Evolutionary conservation across 2,888 invertebrate genomes (phyloP).

Genomic region (Orchesella flavescens): DNA sequence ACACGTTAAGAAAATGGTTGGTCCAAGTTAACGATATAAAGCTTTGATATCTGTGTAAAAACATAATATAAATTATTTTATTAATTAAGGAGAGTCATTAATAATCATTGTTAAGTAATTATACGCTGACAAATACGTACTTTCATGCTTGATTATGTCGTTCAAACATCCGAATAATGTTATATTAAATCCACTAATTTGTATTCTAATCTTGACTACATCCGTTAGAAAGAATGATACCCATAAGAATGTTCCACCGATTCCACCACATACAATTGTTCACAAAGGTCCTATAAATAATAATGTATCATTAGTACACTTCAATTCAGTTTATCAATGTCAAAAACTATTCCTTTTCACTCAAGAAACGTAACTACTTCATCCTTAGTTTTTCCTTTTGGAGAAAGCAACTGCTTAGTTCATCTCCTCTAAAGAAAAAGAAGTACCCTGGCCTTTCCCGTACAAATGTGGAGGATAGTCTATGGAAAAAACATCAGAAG

Average conservation of each 20-base stretch:
- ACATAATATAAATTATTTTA: neutral
- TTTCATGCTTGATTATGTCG: slow-evolving; percentile 84
- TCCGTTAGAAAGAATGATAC: slow-evolving; percentile 94
- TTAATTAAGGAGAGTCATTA: neutral
- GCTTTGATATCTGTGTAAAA: slow-evolving; percentile 79
- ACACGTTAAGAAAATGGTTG: slow-evolving; percentile 93
- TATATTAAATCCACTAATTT: slow-evolving; percentile 81
- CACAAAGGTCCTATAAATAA: slow-evolving; percentile 77
- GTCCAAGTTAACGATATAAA: slow-evolving; percentile 95
- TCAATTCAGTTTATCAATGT: too few relatives aligned
- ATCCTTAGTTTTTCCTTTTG: slow-evolving; percentile 77
- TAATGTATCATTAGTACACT: too few relatives aligned
- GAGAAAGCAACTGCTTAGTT: slow-evolving; percentile 80
- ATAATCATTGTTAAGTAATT: neutral
- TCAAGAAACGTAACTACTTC: slow-evolving; percentile 76
- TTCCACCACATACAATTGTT: slow-evolving; percentile 92
- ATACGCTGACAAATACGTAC: too few relatives aligned
- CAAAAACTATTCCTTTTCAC: too few relatives aligned
- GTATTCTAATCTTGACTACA: slow-evolving; percentile 96
- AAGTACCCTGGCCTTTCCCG: slow-evolving; percentile 99
- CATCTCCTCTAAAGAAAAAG: slow-evolving; percentile 99
- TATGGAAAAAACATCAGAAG: slow-evolving; percentile 86
- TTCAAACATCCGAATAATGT: slow-evolving; percentile 80
- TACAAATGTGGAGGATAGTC: slow-evolving; percentile 90
- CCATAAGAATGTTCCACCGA: slow-evolving; percentile 94